Conservation (phyloP, 2,113 vertebrate species). For the Etheostoma cragini region DNA sequence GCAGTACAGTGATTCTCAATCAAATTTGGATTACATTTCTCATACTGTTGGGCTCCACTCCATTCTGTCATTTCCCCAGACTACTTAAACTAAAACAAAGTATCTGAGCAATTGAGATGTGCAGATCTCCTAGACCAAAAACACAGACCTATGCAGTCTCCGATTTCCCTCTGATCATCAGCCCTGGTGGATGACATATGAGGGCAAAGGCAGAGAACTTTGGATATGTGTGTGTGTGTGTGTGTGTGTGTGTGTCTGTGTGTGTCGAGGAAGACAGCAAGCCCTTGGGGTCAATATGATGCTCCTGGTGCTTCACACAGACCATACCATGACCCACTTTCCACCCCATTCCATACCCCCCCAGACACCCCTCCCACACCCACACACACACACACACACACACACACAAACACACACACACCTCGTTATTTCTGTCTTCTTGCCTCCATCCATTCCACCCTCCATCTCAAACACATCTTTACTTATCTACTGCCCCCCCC, state of each 20-base stretch:
- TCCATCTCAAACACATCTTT: slow-evolving; percentile 56
- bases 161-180: slow-evolving; percentile 43
- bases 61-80: slow-evolving; percentile 22
- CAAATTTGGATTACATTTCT: not conserved
- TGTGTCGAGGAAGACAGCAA: slow-evolving; percentile 61
- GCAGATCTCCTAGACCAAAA: slow-evolving; percentile 32
- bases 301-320: slow-evolving; percentile 75
- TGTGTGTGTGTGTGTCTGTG: slow-evolving; percentile 5
- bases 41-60: not conserved
- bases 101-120: slow-evolving; percentile 17
- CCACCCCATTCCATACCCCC: slow-evolving; percentile 37
- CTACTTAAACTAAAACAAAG: slow-evolving; percentile 8
- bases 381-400: not conserved
- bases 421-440: slow-evolving; percentile 67
- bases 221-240: slow-evolving; percentile 22
- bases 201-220: slow-evolving; percentile 31
- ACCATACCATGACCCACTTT: slow-evolving; percentile 78
- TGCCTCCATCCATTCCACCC: slow-evolving; percentile 61
- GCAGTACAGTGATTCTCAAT: slow-evolving; percentile 1
- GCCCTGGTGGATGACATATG: slow-evolving; percentile 51
- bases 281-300: slow-evolving; percentile 76
- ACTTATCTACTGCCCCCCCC: slow-evolving; percentile 11
- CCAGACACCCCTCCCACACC: too few relatives aligned
- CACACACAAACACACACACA: slow-evolving; percentile 26
- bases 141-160: slow-evolving; percentile 34